Percentiles rank a stretch among this genome's conserved stretches.
phyloP scores from a whole-genome alignment of 2,888 invertebrate genomes.

The Stramonita haemastoma region DNA sequence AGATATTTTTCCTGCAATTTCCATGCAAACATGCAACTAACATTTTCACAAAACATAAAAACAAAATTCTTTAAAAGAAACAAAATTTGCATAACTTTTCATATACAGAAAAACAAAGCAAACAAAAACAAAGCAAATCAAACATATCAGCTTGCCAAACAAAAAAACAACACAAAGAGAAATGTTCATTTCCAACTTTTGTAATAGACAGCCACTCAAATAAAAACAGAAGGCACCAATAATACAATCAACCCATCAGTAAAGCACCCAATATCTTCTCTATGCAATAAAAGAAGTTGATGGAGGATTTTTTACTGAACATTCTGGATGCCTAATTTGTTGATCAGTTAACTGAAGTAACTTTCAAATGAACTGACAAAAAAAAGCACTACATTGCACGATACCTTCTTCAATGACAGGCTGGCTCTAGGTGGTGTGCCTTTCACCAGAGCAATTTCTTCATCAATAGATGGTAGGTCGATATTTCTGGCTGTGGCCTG shows the following conservation, averaged over 20 bases:
- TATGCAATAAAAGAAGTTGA: neutral
- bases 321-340: too few species aligned
- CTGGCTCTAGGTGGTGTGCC: too few species aligned
- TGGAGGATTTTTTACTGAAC: neutral
- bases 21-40: too few species aligned
- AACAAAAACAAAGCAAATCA: neutral
- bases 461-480: constrained; percentile 40
- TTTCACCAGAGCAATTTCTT: constrained; percentile 35
- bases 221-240: too few species aligned
- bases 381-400: neutral
- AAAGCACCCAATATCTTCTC: neutral
- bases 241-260: too few species aligned
- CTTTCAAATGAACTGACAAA: neutral
- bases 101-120: neutral
- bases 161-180: neutral
- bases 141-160: too few species aligned
- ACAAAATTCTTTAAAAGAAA: too few species aligned
- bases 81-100: too few species aligned
- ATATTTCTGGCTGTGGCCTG: constrained; percentile 31
- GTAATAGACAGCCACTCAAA: neutral
- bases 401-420: constrained; percentile 37
- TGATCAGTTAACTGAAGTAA: neutral
- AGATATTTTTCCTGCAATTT: too few species aligned
- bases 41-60: too few species aligned
- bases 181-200: neutral